Evolutionary conservation across 2,888 invertebrate species (phyloP).

Genomic region (Oscheius sp.): DNA sequence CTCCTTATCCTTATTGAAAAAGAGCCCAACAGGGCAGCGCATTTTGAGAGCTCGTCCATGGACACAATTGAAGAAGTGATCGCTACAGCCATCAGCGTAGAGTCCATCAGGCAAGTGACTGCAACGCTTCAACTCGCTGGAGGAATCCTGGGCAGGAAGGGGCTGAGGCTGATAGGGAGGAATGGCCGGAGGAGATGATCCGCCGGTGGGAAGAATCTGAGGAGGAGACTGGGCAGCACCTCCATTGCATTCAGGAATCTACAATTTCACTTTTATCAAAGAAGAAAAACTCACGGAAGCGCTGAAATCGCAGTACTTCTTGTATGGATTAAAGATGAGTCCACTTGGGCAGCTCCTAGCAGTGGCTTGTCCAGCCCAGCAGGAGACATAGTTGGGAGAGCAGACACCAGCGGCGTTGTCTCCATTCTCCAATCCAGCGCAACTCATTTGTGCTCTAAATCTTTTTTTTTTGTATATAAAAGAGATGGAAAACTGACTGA

Average conservation of each 20-base stretch:
- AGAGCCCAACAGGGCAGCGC: conserved; percentile 38
- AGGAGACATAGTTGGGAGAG: conserved; percentile 34
- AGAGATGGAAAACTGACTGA: not conserved
- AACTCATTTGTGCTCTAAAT: conserved; percentile 20
- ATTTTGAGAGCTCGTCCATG: conserved; percentile 27
- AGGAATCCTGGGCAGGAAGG: too few species aligned
- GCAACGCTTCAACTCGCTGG: conserved; percentile 29
- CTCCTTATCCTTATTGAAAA: conserved; percentile 44
- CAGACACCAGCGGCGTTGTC: conserved; percentile 38
- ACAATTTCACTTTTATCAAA: too few species aligned
- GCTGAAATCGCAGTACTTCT: not conserved
- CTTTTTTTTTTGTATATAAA: too few species aligned
- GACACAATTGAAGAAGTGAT: conserved; percentile 35
- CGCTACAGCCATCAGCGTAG: conserved; percentile 38
- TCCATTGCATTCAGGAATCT: too few species aligned
- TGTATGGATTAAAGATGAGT: conserved; percentile 1
- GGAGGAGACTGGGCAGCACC: not conserved
- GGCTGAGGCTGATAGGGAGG: too few species aligned
- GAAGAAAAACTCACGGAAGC: not conserved
- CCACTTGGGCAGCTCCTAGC: not conserved
- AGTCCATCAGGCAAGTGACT: conserved; percentile 39
- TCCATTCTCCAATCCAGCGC: conserved; percentile 35
- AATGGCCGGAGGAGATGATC: too few species aligned
- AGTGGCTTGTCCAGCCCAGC: conserved; percentile 31
- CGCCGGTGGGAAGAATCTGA: too few species aligned